Base-by-base conservation (phyloP, 1,140 invertebrate genomes). In the Lamellibrachia luymesi region DNA sequence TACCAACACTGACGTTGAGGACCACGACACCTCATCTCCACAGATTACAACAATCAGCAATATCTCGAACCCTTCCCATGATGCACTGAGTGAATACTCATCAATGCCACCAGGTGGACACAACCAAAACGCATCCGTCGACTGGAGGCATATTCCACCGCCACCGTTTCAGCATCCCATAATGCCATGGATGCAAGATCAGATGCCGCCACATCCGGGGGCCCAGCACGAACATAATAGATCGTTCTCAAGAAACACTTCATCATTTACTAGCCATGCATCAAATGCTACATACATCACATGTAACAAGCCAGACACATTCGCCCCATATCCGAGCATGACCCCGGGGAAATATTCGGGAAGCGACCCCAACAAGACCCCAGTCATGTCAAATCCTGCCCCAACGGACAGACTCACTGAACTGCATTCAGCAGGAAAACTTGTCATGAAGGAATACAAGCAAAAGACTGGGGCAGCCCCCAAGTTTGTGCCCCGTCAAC, bases 401-500 rank as follows among this genome's bases (percentile, higher is more conserved):
- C 64, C 64, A 17, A 80, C 64, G 1, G 64, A 80, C 64, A 1
- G 64, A 4, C 64, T 80, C 64, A 80, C 64, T 4, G 64, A 80
- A 22, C 64, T 80, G 64, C 64, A 80, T 2, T 80, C 64, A 22
- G 64, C 64, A 22, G 64, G 64, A 22, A 80, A 80, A 80, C 64
- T 80, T 1, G 64, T 80, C 8, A 22, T 80, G 64, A 80, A 80
- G 64, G 64, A 80, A 8, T 80, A 4, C 17, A 80, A 80, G 25
- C 64, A 80, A 80, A 80, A 10, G 25, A 80, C 64, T 22, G 64
- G 64, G 13, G 64, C 17, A 22, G 64, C 64, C 13, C 64, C 64
- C 64, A 80, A 80, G 64, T 80, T 80, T 80, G 64, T 80, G 64
- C 64, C 64, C 64, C 64, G 64, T 80, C 64, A 80, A 80, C 64